These are phyloP conservation scores for Cephalopholis sonnerati DNA, from an alignment of 2,113 vertebrate genomes.

Conservation along the genomic window DNA sequence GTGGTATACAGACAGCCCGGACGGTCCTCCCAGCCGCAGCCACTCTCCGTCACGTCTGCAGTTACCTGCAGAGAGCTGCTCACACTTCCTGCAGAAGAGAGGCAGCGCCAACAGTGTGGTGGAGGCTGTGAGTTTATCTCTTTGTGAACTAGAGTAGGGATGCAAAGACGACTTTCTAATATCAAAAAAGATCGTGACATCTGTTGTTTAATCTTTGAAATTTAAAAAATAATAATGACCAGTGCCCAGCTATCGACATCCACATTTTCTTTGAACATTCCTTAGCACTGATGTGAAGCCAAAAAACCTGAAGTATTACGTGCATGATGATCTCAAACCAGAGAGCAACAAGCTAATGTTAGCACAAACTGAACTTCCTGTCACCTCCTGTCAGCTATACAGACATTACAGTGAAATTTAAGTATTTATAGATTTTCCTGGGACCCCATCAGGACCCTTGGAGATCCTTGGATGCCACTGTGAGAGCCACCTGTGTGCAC, in stretches of 20 bases:
- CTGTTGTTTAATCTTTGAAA: not conserved
- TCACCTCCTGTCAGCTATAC: too few species aligned
- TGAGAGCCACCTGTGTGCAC: too few species aligned
- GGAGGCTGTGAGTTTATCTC: slow-evolving; percentile 88
- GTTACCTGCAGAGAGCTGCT: slow-evolving; percentile 86
- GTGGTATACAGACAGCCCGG: slow-evolving; percentile 92
- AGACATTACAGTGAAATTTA: too few species aligned
- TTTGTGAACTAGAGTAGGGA: not conserved
- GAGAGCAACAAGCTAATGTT: not conserved
- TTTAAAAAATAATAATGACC: too few species aligned
- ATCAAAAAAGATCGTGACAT: not conserved
- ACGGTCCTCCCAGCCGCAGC: slow-evolving; percentile 83
- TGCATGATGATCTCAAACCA: not conserved
- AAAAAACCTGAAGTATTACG: not conserved
- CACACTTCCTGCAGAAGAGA: slow-evolving; percentile 90
- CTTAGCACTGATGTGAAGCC: not conserved
- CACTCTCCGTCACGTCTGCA: slow-evolving; percentile 90
- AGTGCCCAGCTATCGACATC: not conserved
- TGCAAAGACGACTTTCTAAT: not conserved
- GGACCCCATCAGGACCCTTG: too few species aligned
- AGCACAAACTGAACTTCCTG: not conserved
- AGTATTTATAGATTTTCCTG: too few species aligned
- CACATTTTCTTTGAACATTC: not conserved
- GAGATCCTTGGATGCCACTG: too few species aligned
- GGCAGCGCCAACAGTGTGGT: slow-evolving; percentile 96